Conservation (phyloP, 2,888 invertebrate species). For the Alloscopus bannaensis region DNA sequence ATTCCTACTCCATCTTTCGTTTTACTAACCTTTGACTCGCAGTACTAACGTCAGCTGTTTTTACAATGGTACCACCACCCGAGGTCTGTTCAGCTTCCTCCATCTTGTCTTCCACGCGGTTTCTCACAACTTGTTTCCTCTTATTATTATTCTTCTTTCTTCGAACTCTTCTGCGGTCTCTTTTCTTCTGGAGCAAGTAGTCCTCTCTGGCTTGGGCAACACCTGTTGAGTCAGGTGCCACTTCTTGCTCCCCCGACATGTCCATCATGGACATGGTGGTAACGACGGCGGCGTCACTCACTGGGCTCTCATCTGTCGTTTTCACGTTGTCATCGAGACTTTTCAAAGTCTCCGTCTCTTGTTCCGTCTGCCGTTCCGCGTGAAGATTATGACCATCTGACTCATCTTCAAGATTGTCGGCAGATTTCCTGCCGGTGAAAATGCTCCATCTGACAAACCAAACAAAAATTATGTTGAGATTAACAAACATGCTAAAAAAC, state of each 20-base stretch:
- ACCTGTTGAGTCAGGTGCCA: conserved; percentile 10
- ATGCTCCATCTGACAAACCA: too few species aligned
- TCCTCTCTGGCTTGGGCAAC: conserved; percentile 31
- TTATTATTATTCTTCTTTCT: conserved; percentile 60
- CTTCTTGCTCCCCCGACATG: not conserved
- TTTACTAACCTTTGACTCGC: conserved; percentile 57
- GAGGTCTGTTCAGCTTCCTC: conserved; percentile 22
- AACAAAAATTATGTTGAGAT: too few species aligned
- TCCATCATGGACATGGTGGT: not conserved
- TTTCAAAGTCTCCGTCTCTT: conserved; percentile 8
- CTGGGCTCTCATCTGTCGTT: conserved; percentile 69
- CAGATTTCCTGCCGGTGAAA: not conserved
- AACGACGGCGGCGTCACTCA: too few species aligned
- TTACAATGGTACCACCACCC: conserved; percentile 8
- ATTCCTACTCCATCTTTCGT: too few species aligned
- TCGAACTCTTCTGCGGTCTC: conserved; percentile 33
- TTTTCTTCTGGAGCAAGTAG: conserved; percentile 48
- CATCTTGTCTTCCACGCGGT: conserved; percentile 13
- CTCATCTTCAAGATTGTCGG: conserved; percentile 34
- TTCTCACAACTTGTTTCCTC: conserved; percentile 32
- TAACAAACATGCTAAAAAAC: too few species aligned
- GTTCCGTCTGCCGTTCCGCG: conserved; percentile 43
- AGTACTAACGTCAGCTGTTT: conserved; percentile 28
- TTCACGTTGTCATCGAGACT: conserved; percentile 68
- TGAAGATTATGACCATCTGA: too few species aligned